Evolutionary conservation across 2,888 invertebrate species (phyloP), one percentile per base, ranked within the genome.

Genomic region (Stenchaetothrips biformis): DNA sequence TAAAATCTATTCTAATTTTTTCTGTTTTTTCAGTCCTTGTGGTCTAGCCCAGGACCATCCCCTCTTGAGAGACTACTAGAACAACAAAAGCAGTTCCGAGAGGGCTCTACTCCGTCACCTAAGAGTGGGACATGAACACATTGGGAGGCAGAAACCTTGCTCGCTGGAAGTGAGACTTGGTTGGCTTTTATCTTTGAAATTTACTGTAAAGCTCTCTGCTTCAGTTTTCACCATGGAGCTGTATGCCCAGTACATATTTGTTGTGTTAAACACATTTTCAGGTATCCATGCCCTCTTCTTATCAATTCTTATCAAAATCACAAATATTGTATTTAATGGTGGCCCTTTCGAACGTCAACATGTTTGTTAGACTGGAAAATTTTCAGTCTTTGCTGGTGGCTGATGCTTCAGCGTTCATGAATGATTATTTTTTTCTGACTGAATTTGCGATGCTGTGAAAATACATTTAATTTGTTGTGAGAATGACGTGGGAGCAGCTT

Each of bases 41-140:
- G 94, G 92, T 92, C 92, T 16, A 92, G 92, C 0, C 92, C 93
- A 7, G 93, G 93, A 4, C 93, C 93, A 1, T 94, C 94, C 59
- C 94, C 94, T 0, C 88, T 95, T 81, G 94, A 94, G 86, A 91
- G 94, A 74, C 89, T 95, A 27, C 87, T 95, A 82, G 94, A 95
- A 86, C 94, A 94, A 84, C 95, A 95, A 87, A 93, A 92, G 85
- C 92, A 92, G 84, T 88, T 91, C 81, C 86, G 87, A 81, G 88
- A 87, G 82, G 87, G 87, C 49, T 83, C 83, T 7, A 2, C 37
- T 37, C 37, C 37, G 4, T 81, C 83, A 74, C 83, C 84, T 16
- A 83, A 83, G 78, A 83, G 84, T 48, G 87, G 87, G 81, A 87
- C 87, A 83, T 87, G 87, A 87, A 85, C 67, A 3, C 80, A 78